Evolutionary conservation across 2,797 vertebrate species (phyloP), one percentile per base, ranked within the genome.

Genomic region (Zenarchopterus dispar): DNA sequence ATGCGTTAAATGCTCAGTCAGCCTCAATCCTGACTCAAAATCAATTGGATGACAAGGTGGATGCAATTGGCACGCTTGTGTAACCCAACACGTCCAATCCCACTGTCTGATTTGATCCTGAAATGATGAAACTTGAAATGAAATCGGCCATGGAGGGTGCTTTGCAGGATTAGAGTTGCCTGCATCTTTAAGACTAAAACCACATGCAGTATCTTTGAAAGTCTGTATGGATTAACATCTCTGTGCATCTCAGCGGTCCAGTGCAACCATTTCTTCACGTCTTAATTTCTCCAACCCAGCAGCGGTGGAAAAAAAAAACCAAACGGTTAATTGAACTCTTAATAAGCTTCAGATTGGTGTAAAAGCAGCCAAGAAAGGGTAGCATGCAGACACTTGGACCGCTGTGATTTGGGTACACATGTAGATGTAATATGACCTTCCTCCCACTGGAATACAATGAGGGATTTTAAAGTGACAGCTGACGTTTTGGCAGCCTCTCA

Each of bases 381-480:
- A 52, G 60, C 59, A 4, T 8, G 24, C 60, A 57, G 70, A 61
- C 41, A 21, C 56, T 22, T 3, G 66, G 78, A 46, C 77, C 45
- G 18, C 77, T 83, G 78, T 80, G 84, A 64, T 75, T 68, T 62
- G 49, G 75, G 52, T 75, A 78, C 77, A 88, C 79, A 73, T 64
- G 75, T 83, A 80, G 69, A 84, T 90, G 79, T 82, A 87, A 82
- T 84, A 84, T 82, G 73, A 85, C 33, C 33, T 36, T 36, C 15
- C 55, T 44, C 24, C 45, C 60, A 59, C 82, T 90, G 87, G 74
- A 77, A 75, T 44, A 84, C 78, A 78, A 68, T 85, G 86, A 88
- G 81, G 80, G 87, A 82, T 91, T 92, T 93, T 91, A 92, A 92
- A 80, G 73, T 75, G 70, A 64, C 6, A 77, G 79, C 82, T 80